Conservation (phyloP, 2,113 vertebrate species). For the Gobius niger region DNA sequence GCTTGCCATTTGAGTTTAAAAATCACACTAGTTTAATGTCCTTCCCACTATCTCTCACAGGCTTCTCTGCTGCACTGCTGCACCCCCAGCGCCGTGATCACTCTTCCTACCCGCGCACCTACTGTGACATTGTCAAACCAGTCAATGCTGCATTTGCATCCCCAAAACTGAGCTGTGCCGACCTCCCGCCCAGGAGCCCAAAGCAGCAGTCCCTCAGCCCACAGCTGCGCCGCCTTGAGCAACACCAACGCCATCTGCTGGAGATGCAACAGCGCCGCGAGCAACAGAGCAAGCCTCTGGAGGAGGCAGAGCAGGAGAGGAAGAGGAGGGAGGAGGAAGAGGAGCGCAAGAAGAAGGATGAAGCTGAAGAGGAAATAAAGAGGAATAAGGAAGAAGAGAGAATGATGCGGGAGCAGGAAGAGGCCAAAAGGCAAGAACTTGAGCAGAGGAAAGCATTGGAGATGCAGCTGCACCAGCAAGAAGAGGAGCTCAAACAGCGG, state of each 20-base stretch:
- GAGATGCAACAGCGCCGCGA: constrained; percentile 73
- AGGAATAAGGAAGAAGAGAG: constrained; percentile 48
- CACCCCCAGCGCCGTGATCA: constrained; percentile 58
- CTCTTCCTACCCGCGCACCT: constrained; percentile 36
- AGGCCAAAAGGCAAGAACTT: constrained; percentile 24
- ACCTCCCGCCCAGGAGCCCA: constrained; percentile 67
- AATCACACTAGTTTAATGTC: constrained; percentile 51
- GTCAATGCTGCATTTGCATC: background rate
- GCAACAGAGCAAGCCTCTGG: constrained; percentile 54
- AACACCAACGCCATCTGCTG: constrained; percentile 73
- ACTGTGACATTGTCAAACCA: constrained; percentile 55
- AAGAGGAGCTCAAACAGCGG: constrained; percentile 69
- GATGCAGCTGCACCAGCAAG: constrained; percentile 67
- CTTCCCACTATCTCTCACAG: constrained; percentile 59
- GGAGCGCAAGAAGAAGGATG: constrained; percentile 50
- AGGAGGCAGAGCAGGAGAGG: constrained; percentile 63
- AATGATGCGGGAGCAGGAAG: constrained; percentile 11
- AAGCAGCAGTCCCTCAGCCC: constrained; percentile 54
- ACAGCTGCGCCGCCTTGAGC: constrained; percentile 75
- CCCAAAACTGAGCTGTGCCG: constrained; percentile 58
- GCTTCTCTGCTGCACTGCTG: constrained; percentile 48
- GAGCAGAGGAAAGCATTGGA: constrained; percentile 56
- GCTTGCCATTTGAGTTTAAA: constrained; percentile 43
- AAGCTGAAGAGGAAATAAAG: constrained; percentile 54
- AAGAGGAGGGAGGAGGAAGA: constrained; percentile 54